Base-by-base conservation (phyloP, 2,888 invertebrate species). In the Platycheirus albimanus region DNA sequence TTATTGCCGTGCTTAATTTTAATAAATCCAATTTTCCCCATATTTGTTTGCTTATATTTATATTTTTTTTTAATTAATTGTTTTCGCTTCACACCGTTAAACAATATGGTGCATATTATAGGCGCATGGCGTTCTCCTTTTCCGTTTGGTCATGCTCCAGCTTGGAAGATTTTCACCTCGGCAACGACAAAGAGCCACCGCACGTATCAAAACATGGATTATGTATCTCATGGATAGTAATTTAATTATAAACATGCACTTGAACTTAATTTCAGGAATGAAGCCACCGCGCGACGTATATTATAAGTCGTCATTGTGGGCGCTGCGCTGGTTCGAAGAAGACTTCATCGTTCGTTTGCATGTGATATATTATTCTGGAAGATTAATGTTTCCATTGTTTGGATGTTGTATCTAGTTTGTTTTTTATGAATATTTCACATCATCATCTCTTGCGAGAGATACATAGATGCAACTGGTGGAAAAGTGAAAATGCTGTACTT, bases 81-180 rank as follows among this genome's bases (percentile, higher is more conserved):
- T 47, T 72, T 72, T 67, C 71, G 67, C 67, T 77, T 72, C 81
- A 71, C 77, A 67, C 77, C 19, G 67, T 61, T 77, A 67, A 76
- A 63, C 77, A 81, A 67, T 76, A 56, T 47, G 51, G 38, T 28
- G 47, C 24, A 30, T 43, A 24, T 24, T 24, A 24, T n/a, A 41
- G n/a, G 19, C 17, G 54, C 56, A 20, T 38, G 38, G 10, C 8
- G 10, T 38, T 56, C 56, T 56, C 38, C n/a, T 56, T 56, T 36
- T 38, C 24, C 28, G 15, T 11, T 43, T 45, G 45, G n/a, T 6
- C 45, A 45, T 61, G 19, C 30, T 19, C 3, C 30, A 41, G 58
- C 58, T 58, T 24, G 24, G 15, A 30, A 61, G 41, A 61, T 61
- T 61, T 28, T 43, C 43, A 43, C 61, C 17, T 45, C 43, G 7